Conservation (phyloP, 2,113 vertebrate genomes). For the Ginglymostoma cirratum region DNA sequence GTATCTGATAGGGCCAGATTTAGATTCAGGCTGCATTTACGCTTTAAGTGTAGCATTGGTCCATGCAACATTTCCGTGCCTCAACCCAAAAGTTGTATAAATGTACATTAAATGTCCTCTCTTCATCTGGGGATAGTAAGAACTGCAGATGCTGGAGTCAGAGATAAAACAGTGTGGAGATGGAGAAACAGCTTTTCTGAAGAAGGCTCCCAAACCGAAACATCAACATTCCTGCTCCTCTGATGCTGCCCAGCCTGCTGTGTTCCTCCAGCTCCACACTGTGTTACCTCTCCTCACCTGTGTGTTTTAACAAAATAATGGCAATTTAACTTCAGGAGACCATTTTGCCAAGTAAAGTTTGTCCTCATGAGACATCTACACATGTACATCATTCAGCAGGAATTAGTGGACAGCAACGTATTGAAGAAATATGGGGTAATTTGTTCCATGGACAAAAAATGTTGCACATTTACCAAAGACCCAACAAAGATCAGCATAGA, state of each 20-base stretch:
- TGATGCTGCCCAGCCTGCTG: too few species aligned
- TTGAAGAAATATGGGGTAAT: neutral
- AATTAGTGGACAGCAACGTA: neutral
- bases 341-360: neutral
- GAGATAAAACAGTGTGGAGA: too few species aligned
- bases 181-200: too few species aligned
- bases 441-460: neutral
- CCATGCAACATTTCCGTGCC: neutral
- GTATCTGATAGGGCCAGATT: neutral
- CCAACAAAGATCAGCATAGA: neutral
- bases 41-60: neutral
- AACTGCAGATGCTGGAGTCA: too few species aligned
- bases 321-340: neutral
- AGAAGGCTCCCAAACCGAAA: too few species aligned
- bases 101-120: neutral
- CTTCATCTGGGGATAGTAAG: neutral
- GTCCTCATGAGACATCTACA: neutral
- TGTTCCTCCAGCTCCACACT: too few species aligned
- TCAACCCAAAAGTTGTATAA: neutral
- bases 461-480: neutral
- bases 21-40: neutral
- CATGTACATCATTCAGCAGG: neutral
- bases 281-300: too few species aligned
- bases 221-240: too few species aligned
- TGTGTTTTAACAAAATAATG: neutral